Base-by-base conservation (phyloP, 2,888 invertebrate genomes). In the Drosophila peninsularis region DNA sequence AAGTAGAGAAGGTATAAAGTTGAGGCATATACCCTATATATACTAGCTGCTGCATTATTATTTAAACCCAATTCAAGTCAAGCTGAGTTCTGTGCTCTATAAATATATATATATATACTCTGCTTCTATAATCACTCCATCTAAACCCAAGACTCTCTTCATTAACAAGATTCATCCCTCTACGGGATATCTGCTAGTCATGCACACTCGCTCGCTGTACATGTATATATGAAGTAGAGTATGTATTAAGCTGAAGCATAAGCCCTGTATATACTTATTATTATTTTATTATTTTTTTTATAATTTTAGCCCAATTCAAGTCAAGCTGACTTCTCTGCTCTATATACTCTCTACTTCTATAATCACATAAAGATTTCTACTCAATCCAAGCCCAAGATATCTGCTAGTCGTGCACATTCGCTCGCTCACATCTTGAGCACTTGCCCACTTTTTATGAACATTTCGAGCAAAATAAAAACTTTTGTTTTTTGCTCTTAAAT, bases 401-500 rank as follows among this genome's bases (percentile, higher is more conserved):
- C 24, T 34, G 3, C 1, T 44, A 34, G 24, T 24, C 42, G 44
- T 9, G 13, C 42, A 34, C n/a, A 4, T 27, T 1, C 19, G 6
- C 41, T 53, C 45, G 17, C 17, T 21, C 53, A 13, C 27, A 13
- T 10, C 4, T 54, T 52, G 44, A 24, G 17, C 47, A 19, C 65
- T 62, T 32, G 34, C n/a, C 21, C 50, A 52, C 49, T 56, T 60
- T 75, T 71, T 76, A 68, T 63, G 37, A 62, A 44, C 55, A 67
- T 56, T 76, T 71, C 45, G 36, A 53, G 68, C 37, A 44, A 14
- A 44, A 45, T n/a, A 60, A 55, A 19, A 75, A 71, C 55, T 75
- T 70, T 71, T 76, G 62, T 45, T 45, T 75, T 75, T 62, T 58
- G 66, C 74, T 75, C 76, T 75, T 75, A 71, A 75, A 76, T 72